Conservation (phyloP, 2,113 vertebrate genomes). For the Gorsachius goisagi region DNA sequence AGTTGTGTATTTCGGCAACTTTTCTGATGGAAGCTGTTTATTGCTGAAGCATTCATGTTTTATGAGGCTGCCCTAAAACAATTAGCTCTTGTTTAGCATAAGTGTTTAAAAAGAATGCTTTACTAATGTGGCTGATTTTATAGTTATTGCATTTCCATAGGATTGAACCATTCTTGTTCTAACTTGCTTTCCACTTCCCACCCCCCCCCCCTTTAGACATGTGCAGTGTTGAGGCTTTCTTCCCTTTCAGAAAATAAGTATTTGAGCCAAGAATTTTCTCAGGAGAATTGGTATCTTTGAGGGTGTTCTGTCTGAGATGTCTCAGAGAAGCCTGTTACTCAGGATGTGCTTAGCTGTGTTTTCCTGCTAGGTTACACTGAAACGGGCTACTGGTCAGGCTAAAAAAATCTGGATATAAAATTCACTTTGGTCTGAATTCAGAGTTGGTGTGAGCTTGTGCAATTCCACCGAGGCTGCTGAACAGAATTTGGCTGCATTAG, state of each 20-base stretch:
- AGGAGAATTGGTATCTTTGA: not conserved
- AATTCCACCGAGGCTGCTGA: not conserved
- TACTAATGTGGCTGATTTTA: not conserved
- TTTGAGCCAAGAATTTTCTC: conserved; percentile 7
- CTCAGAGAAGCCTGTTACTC: not conserved
- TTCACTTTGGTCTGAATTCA: not conserved
- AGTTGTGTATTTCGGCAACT: not conserved
- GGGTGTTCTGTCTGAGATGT: not conserved
- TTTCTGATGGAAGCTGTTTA: not conserved
- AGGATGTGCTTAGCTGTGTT: not conserved
- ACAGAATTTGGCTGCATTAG: not conserved
- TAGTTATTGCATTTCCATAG: not conserved
- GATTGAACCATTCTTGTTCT: not conserved
- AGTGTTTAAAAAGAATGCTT: not conserved
- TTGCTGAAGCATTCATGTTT: not conserved
- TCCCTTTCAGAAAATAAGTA: not conserved
- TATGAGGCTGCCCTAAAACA: not conserved
- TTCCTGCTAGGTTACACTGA: not conserved
- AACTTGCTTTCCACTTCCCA: not conserved
- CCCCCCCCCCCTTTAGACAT: not conserved
- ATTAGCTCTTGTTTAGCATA: not conserved
- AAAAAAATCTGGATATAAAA: not conserved
- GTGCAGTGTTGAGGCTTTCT: not conserved
- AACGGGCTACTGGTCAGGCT: not conserved
- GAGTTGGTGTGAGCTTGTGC: not conserved